Evolutionary conservation across 2,113 vertebrate species (phyloP).

Genomic region (Furnarius figulus): DNA sequence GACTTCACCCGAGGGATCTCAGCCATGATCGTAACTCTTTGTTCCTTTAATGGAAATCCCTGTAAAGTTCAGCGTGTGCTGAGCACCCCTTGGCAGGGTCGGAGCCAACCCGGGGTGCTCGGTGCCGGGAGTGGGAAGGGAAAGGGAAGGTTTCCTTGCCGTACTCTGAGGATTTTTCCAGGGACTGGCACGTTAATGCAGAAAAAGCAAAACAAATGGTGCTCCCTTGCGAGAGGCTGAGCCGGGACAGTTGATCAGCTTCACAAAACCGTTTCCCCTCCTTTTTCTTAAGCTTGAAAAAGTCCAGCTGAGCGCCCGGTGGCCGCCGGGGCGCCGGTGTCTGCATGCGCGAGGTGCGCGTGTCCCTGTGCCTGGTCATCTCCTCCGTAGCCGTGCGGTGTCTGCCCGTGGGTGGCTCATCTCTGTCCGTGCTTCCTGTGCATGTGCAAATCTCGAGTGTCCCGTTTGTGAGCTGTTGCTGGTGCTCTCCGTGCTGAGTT

Average conservation of each 20-base stretch:
- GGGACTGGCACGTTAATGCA: conserved; percentile 19
- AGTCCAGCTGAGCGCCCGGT: neutral
- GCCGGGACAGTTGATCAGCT: conserved; percentile 27
- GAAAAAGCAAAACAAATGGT: conserved; percentile 17
- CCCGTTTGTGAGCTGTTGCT: conserved; percentile 55
- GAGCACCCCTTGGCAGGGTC: neutral
- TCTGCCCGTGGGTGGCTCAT: conserved; percentile 66
- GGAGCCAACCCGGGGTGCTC: neutral
- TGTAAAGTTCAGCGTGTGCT: conserved; percentile 1
- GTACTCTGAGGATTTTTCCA: conserved; percentile 28
- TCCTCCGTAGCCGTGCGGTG: conserved; percentile 50
- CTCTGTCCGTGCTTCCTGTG: conserved; percentile 76
- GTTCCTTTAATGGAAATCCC: conserved; percentile 52
- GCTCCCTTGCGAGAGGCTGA: conserved; percentile 60
- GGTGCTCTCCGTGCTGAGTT: conserved; percentile 64
- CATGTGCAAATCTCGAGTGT: conserved; percentile 75
- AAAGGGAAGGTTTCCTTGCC: conserved; percentile 5
- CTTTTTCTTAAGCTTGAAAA: conserved; percentile 51
- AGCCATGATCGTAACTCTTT: conserved; percentile 49
- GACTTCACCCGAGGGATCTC: conserved; percentile 51
- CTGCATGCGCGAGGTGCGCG: conserved; percentile 74
- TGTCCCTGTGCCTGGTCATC: conserved; percentile 67
- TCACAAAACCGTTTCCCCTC: neutral
- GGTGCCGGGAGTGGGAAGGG: conserved; percentile 25
- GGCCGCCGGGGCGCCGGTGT: conserved; percentile 11